A percentile compares a stretch with the other conserved stretches of the same genome.
These are phyloP conservation scores for Melanogrammus aeglefinus DNA, from an alignment of 2,797 vertebrate genomes.

Conservation along the genomic window DNA sequence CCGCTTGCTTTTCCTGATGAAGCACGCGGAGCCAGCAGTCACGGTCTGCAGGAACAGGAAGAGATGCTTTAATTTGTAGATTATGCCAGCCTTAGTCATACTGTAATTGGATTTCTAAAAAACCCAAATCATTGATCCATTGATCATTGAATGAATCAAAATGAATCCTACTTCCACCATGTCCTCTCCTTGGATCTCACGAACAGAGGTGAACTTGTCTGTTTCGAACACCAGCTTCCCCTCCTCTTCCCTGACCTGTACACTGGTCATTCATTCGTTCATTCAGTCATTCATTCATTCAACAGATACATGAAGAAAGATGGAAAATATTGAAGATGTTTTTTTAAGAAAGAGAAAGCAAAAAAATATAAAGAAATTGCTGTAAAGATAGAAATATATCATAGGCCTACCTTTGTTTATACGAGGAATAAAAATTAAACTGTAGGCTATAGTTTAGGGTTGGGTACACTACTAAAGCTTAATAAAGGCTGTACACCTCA, in stretches of 20 bases:
- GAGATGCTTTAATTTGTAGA: not conserved
- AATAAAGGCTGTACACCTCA: no score
- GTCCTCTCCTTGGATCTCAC: conserved; percentile 79
- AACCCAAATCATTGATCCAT: not conserved
- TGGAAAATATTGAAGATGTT: not conserved
- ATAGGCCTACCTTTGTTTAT: not conserved
- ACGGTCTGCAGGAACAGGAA: conserved; percentile 66
- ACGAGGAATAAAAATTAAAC: not conserved
- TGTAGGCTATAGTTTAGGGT: not conserved
- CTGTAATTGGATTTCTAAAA: not conserved
- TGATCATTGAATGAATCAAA: not conserved
- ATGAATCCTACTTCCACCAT: conserved; percentile 80
- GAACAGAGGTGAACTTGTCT: conserved; percentile 74
- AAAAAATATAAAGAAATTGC: not conserved
- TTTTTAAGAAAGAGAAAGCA: not conserved
- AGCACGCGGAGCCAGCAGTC: conserved; percentile 67
- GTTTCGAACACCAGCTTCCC: conserved; percentile 78
- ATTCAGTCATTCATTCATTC: not conserved
- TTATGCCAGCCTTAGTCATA: not conserved
- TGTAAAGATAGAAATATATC: not conserved
- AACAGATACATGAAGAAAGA: not conserved
- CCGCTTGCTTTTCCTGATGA: conserved; percentile 76
- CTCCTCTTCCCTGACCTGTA: conserved; percentile 69
- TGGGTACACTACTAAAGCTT: no score
- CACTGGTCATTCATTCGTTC: conserved; percentile 63